Conservation (phyloP, 2,888 invertebrate species). For the Anthrax anthrax region DNA sequence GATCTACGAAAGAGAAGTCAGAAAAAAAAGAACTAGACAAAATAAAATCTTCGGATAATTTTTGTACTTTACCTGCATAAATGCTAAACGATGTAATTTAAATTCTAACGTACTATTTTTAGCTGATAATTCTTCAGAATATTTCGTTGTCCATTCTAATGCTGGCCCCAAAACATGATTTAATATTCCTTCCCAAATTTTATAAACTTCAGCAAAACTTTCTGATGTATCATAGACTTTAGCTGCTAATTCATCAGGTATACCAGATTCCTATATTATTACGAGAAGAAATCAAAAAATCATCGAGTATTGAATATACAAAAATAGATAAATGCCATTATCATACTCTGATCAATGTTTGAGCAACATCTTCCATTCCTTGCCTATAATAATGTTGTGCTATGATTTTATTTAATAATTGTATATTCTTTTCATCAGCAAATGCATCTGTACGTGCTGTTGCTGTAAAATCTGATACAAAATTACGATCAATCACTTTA, state of each 20-base stretch:
- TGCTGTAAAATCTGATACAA: constrained; percentile 78
- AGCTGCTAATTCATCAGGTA: constrained; percentile 38
- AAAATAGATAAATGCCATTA: not conserved
- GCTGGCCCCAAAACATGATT: constrained; percentile 71
- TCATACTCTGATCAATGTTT: constrained; percentile 42
- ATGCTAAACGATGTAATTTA: constrained; percentile 65
- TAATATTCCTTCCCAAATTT: constrained; percentile 74
- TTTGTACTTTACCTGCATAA: constrained; percentile 45
- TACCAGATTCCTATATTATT: constrained; percentile 46
- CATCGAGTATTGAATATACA: too few relatives aligned
- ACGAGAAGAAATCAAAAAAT: too few relatives aligned
- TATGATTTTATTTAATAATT: constrained; percentile 72
- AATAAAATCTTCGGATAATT: too few relatives aligned
- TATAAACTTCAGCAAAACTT: constrained; percentile 67
- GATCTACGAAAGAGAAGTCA: constrained; percentile 11
- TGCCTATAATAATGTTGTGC: constrained; percentile 92
- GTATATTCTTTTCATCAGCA: constrained; percentile 44
- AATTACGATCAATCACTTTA: constrained; percentile 91
- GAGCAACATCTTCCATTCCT: constrained; percentile 86
- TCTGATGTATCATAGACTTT: constrained; percentile 40
- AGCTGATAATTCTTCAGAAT: constrained; percentile 54
- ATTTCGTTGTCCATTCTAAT: constrained; percentile 69
- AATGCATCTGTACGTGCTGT: constrained; percentile 72
- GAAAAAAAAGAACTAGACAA: not conserved
- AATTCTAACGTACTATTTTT: constrained; percentile 63